Conservation (phyloP, 2,797 vertebrate species). For the Squalus acanthias region DNA sequence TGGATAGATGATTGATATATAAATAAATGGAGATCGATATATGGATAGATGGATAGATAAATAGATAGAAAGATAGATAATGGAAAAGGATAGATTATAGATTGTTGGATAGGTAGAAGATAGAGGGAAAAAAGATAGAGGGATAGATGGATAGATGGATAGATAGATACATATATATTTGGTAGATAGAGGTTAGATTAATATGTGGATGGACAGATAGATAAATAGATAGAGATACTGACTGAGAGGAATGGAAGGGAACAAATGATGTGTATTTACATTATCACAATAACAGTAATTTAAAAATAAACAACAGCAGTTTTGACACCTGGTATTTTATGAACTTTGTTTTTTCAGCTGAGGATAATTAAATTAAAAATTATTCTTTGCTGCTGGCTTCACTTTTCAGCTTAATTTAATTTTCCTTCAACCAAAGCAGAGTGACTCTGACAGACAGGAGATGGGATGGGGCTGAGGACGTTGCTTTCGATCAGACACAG, state of each 20-base stretch:
- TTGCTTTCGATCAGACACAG: neutral
- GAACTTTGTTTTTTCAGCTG: neutral
- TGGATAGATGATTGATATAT: too few relatives aligned
- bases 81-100: too few relatives aligned
- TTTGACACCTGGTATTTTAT: constrained; percentile 6
- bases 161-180: too few relatives aligned
- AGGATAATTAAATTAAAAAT: neutral
- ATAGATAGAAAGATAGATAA: too few relatives aligned
- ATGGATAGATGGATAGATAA: too few relatives aligned
- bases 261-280: neutral
- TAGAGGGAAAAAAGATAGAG: too few relatives aligned
- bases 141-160: too few relatives aligned
- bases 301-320: neutral
- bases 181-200: too few relatives aligned
- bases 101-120: too few relatives aligned
- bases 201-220: too few relatives aligned
- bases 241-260: neutral
- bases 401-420: neutral
- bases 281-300: neutral
- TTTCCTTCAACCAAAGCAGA: neutral
- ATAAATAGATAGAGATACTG: too few relatives aligned
- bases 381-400: neutral
- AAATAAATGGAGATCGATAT: too few relatives aligned
- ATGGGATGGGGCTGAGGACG: neutral
- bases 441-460: neutral